phyloP scores from a whole-genome alignment of 2,888 invertebrate genomes.

The Petrophora chlorosata region DNA sequence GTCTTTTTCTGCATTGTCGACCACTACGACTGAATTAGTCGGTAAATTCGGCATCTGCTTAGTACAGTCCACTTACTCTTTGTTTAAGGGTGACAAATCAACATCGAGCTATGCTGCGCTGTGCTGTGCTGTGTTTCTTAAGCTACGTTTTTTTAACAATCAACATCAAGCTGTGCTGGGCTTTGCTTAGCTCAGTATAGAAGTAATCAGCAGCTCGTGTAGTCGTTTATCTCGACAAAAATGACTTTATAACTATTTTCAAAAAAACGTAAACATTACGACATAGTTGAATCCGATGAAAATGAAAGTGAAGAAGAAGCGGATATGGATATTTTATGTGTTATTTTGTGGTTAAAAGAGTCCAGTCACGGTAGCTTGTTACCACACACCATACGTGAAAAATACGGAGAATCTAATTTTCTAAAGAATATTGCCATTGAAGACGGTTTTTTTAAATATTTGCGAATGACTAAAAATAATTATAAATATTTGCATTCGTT shows the following conservation, averaged over 20 bases:
- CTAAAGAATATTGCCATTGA: conserved; percentile 16
- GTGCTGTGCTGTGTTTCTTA: conserved; percentile 6
- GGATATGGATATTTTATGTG: conserved; percentile 19
- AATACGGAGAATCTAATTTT: conserved; percentile 15
- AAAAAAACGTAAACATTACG: no score
- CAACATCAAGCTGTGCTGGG: background rate
- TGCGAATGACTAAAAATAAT: conserved; percentile 25
- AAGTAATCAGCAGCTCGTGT: no score
- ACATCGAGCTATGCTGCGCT: conserved; percentile 1
- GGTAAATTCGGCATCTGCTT: no score
- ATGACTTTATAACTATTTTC: no score
- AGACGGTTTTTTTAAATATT: conserved; percentile 21
- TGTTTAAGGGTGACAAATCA: no score
- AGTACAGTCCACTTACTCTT: no score
- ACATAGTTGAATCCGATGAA: no score
- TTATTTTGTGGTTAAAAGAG: conserved; percentile 20
- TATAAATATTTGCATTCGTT: conserved; percentile 23
- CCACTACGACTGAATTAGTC: no score
- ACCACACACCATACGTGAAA: conserved; percentile 18
- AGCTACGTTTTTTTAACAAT: conserved; percentile 1
- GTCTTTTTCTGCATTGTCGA: no score
- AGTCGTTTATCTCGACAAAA: no score
- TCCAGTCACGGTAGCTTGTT: conserved; percentile 18
- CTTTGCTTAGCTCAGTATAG: background rate
- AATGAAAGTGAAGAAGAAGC: no score